These are phyloP conservation scores for Tragelaphus imberbis DNA, from an alignment of 2,113 vertebrate genomes.

Conservation along the genomic window DNA sequence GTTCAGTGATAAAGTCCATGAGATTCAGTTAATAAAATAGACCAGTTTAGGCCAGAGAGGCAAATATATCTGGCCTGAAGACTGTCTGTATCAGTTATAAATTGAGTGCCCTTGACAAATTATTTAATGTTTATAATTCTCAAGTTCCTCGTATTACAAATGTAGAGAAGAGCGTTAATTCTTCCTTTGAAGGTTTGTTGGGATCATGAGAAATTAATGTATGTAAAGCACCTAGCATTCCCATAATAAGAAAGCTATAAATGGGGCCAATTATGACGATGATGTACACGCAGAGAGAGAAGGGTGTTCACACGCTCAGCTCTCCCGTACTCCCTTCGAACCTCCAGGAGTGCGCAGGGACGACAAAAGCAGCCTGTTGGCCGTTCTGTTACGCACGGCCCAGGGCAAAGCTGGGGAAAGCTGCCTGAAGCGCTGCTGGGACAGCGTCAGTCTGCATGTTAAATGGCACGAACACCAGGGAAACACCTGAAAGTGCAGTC, in stretches of 20 bases:
- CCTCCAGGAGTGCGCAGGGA: neutral
- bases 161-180: neutral
- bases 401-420: neutral
- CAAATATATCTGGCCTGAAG: neutral
- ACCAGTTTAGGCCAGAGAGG: neutral
- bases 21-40: constrained; percentile 61
- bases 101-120: neutral
- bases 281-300: neutral
- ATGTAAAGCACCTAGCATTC: neutral
- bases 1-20: constrained; percentile 35
- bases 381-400: neutral
- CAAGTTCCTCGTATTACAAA: neutral
- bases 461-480: neutral
- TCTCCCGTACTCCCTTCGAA: neutral
- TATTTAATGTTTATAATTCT: neutral
- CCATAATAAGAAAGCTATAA: neutral
- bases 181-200: neutral
- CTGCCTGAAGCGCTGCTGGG: neutral
- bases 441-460: neutral
- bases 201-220: constrained; percentile 39
- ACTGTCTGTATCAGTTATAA: neutral
- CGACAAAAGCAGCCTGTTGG: neutral
- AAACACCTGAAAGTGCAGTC: neutral
- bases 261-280: neutral
- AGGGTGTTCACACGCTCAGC: neutral